Base-by-base conservation (phyloP, 2,888 invertebrate genomes). In the Spicauda simplicius region DNA sequence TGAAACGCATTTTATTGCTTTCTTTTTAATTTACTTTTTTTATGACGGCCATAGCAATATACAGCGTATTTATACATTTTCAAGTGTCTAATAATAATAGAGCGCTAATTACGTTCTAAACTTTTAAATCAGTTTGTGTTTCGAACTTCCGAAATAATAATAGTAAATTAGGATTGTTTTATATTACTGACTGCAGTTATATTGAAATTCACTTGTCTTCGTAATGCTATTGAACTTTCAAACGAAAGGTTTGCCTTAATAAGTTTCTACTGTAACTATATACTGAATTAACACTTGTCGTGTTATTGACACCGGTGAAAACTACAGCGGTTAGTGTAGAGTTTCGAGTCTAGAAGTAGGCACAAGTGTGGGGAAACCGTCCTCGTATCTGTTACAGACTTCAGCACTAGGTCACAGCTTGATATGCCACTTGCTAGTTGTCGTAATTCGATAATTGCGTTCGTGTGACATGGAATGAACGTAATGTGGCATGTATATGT, bases 241-340 rank as follows among this genome's bases (percentile, higher is more conserved):
- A 45, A 48, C n/a, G 25, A 50, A 30, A 59, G 30, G 48, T 14
- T 25, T 12, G 14, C 20, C n/a, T 25, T 18, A 7, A 33, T 53
- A 4, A 48, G 3, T 54, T 54, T 62, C 62, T 25, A 18, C 54
- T 54, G 25, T 54, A 53, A 41, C 5, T 37, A 8, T n/a, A 30
- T 45, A 63, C 30, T 19, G 18, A 16, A 41, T 30, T 63, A 30
- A 55, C 55, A 55, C 63, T 56, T 56, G 62, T 45, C 52, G 25
- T 52, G 63, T 56, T 55, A 63, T 55, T 33, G 63, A 63, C 63
- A 63, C 63, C 48, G 18, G 63, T 25, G 63, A 63, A 63, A 63
- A 62, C 54, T 37, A 18, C 25, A 50, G 48, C 30, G 16, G 20
- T 59, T 19, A 11, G 41, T 54, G 14, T 45, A 54, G 12, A n/a